Evolutionary conservation across 2,113 vertebrate genomes (phyloP), one percentile per base, ranked within the genome.

Genomic region (Elgaria multicarinata): DNA sequence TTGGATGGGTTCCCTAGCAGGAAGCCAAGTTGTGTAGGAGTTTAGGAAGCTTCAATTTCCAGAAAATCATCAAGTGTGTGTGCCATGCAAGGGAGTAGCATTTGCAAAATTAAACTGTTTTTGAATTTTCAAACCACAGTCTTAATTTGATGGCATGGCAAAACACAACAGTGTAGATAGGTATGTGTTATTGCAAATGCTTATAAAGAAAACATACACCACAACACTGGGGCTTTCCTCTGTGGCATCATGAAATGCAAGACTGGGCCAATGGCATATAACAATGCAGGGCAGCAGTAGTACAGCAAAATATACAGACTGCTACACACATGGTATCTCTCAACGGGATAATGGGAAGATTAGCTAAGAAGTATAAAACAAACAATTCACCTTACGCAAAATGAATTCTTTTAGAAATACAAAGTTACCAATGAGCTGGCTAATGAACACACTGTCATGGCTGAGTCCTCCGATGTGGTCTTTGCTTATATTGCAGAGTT

Each of bases 211-310:
- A 71, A 31, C 36, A 36, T 46, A 31, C 13, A 18, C 6, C 20
- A 1, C 42, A 53, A 44, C 13, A 58, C 3, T 28, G 83, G 4
- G 78, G 2, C 42, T 64, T 72, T 83, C 0, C 0, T 53, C 22
- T 67, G 62, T 16, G 76, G 42, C 13, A 83, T 76, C 58, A 50
- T 42, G 76, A 55, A 36, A 78, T 66, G 46, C 16, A 69, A n/a
- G 28, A 71, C 9, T 31, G 0, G 0, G 36, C 7, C 55, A 0
- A 0, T 50, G 71, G 28, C 8, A 10, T 64, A 64, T 12, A 6
- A 0, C 0, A 0, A 0, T 0, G 33, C n/a, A 39, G 12, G 75
- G 80, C 1, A 0, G 80, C 2, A 0, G 26, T 1, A 0, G 28
- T 36, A 28, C 10, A n/a, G 31, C 53, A 46, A 50, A 44, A 33